A percentile compares a stretch with the other conserved stretches of the same genome.
Conservation (phyloP, 2,888 invertebrate genomes). For the Cheiracanthium punctorium region DNA sequence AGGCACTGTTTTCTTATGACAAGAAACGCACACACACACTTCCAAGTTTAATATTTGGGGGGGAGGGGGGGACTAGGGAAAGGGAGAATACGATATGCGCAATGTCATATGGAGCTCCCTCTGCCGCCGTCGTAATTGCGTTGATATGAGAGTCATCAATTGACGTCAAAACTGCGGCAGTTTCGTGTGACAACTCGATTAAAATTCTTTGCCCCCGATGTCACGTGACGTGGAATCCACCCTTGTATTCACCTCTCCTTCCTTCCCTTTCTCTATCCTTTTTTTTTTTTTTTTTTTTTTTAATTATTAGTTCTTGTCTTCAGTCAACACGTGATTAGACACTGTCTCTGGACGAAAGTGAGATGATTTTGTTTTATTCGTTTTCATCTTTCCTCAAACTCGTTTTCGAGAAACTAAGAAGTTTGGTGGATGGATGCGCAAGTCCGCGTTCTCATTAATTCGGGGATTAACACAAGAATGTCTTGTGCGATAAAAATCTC, state of each 20-base stretch:
- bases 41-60: neutral
- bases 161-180: slow-evolving; percentile 30
- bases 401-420: neutral
- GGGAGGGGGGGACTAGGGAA: neutral
- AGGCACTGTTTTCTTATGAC: neutral
- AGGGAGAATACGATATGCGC: slow-evolving; percentile 22
- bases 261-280: too few species aligned
- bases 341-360: neutral
- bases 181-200: slow-evolving; percentile 61
- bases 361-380: neutral
- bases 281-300: too few species aligned
- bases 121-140: slow-evolving; percentile 45
- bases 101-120: slow-evolving; percentile 19
- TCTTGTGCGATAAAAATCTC: neutral
- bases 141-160: slow-evolving; percentile 48
- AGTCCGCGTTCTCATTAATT: neutral
- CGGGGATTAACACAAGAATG: neutral
- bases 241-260: neutral
- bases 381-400: slow-evolving; percentile 4
- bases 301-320: too few species aligned
- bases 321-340: slow-evolving; percentile 18
- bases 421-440: neutral
- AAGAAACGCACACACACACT: neutral
- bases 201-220: slow-evolving; percentile 44
- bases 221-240: slow-evolving; percentile 29